A percentile compares a stretch with the other conserved stretches of the same genome.
Conservation (phyloP, 2,113 vertebrate genomes). For the Sciurus niger region DNA sequence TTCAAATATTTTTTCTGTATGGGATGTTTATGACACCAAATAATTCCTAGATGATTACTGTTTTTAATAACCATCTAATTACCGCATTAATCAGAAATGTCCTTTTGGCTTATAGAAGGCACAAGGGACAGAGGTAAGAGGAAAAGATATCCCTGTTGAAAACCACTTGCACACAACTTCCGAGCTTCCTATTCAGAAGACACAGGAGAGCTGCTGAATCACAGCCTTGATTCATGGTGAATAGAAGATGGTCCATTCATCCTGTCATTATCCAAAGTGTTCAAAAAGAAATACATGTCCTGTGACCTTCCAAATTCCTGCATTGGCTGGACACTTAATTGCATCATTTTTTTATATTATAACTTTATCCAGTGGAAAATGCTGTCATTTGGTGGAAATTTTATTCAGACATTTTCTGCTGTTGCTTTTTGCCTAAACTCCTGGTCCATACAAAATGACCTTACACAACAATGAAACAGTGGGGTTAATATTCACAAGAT, state of each 20-base stretch:
- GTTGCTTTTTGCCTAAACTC: constrained; percentile 13
- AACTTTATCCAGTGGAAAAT: not conserved
- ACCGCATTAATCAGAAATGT: constrained; percentile 90
- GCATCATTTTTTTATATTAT: constrained; percentile 7
- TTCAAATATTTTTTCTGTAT: constrained; percentile 89
- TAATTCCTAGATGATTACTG: constrained; percentile 91
- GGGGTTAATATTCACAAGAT: constrained; percentile 50
- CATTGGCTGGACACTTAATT: not conserved
- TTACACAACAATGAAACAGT: not conserved
- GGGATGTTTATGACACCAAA: constrained; percentile 88
- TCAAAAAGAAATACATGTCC: constrained; percentile 16
- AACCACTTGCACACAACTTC: constrained; percentile 67
- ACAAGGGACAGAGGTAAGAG: constrained; percentile 88
- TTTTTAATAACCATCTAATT: constrained; percentile 93
- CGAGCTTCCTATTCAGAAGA: constrained; percentile 44
- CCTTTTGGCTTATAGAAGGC: constrained; percentile 86
- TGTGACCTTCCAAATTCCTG: not conserved
- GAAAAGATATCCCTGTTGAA: constrained; percentile 81
- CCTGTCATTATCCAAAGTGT: not conserved
- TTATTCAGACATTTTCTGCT: constrained; percentile 63
- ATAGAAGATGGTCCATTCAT: not conserved
- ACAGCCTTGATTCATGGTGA: not conserved
- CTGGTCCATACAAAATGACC: not conserved
- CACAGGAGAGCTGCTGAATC: not conserved
- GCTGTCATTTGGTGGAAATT: constrained; percentile 14